phyloP scores from a whole-genome alignment of 2,888 invertebrate species.

The Drosophila rubida region DNA sequence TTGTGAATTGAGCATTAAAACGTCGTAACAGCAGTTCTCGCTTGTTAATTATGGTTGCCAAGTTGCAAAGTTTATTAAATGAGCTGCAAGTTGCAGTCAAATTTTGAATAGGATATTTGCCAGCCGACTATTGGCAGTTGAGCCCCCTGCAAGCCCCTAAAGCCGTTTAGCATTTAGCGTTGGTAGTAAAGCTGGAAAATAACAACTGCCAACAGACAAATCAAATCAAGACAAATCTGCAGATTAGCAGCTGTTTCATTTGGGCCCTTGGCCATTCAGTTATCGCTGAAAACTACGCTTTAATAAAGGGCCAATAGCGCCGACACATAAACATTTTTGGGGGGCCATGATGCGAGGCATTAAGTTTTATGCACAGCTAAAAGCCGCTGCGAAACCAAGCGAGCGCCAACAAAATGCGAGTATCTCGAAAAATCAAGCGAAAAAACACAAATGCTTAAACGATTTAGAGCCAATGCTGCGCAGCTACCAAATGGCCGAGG shows the following conservation, averaged over 20 bases:
- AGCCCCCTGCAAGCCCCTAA: too few species aligned
- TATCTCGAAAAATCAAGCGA: conserved; percentile 64
- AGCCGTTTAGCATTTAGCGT: conserved; percentile 7
- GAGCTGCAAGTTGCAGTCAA: too few species aligned
- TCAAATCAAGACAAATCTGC: conserved; percentile 65
- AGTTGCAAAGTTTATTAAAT: not conserved
- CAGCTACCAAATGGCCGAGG: conserved; percentile 59
- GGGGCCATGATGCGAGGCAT: conserved; percentile 58
- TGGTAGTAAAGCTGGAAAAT: conserved; percentile 1
- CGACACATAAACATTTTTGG: conserved; percentile 68
- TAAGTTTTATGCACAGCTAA: conserved; percentile 76
- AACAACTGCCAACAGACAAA: conserved; percentile 56
- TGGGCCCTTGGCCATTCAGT: conserved; percentile 37
- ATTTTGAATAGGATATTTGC: not conserved
- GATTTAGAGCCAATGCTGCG: conserved; percentile 67
- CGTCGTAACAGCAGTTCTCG: conserved; percentile 26
- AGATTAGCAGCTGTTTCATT: conserved; percentile 66
- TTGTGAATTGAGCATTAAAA: conserved; percentile 41
- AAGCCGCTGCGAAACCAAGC: conserved; percentile 44
- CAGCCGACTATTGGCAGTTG: not conserved
- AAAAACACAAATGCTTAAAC: conserved; percentile 75
- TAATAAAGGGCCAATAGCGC: conserved; percentile 65
- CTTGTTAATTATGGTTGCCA: conserved; percentile 6
- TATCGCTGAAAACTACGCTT: conserved; percentile 71
- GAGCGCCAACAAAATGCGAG: conserved; percentile 32